Base-by-base conservation (phyloP, 2,888 invertebrate species). In the Lycaena phlaeas region DNA sequence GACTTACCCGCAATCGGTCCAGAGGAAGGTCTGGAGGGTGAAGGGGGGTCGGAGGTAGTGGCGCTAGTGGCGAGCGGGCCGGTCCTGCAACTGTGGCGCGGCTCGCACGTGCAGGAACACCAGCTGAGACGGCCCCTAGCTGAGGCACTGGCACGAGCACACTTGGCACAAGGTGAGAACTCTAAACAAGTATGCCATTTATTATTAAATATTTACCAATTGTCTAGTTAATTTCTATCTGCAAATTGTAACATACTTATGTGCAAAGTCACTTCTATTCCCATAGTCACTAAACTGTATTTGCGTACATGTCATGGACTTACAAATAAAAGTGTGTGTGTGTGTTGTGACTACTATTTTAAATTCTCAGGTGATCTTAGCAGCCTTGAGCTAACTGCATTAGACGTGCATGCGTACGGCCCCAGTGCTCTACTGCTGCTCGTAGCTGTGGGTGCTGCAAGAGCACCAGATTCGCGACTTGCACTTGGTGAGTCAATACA, bases 51-150 rank as follows among this genome's bases (percentile, higher is more conserved):
- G 50, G 53, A 59, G 61, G 90, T 53, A 14, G 45, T 55, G 91
- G 59, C 53, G 38, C 41, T 57, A 44, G 59, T 39, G 77, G 94
- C 42, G 89, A 93, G 93, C 38, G 95, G 94, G 31, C 89, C 92
- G 27, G 89, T 89, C 50, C 76, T 96, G 44, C 96, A 96, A 74
- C 90, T 93, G 61, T 96, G 96, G 96, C 81, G 87, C 36, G 86
- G 86, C 73, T 34, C 71, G n/a, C 95, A 94, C 59, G 71, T 93
- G 45, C 92, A 90, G 65, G 92, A 94, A 59, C 89, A 89, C 52
- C 91, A 92, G 58, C 86, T 96, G 48, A 88, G 92, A 26, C 86
- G 91, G 15, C 81, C 90, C 50, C 87, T 95, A 27, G 82, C 88
- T 0, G 93, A 94, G 50, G 88, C 89, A 18, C 90, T 92, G 52